A percentile compares a stretch with the other conserved stretches of the same genome.
Evolutionary conservation across 2,888 invertebrate species (phyloP).

Genomic region (Ferrisia virgata): DNA sequence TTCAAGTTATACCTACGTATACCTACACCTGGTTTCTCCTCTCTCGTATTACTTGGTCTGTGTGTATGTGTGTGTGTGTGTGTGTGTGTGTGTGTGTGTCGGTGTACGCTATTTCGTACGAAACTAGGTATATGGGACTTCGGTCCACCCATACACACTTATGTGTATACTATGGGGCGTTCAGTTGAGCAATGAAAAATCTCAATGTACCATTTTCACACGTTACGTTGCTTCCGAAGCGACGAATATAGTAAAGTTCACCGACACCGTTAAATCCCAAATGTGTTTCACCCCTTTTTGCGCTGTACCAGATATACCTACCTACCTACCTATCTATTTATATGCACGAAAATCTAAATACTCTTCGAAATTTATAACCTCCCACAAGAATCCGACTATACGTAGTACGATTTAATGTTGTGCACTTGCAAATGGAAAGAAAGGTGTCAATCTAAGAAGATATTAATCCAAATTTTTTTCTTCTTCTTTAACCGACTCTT

Average conservation of each 20-base stretch:
- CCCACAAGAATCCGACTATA: background rate
- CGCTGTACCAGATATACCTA: too few species aligned
- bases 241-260: background rate
- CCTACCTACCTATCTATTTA: too few species aligned
- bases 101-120: too few species aligned
- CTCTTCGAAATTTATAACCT: background rate
- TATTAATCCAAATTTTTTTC: background rate
- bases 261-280: background rate
- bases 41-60: too few species aligned
- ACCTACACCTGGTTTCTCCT: too few species aligned
- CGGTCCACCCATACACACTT: background rate
- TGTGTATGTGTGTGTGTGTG: background rate
- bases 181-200: background rate
- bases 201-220: background rate
- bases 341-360: background rate
- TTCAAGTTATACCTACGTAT: background rate
- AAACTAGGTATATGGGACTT: background rate
- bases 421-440: background rate
- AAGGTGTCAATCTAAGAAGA: constrained; percentile 10
- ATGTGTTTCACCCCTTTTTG: background rate
- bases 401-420: background rate
- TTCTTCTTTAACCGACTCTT: background rate
- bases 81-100: too few species aligned
- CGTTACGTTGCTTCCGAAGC: background rate
- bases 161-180: background rate